Base-by-base conservation (phyloP, 2,797 vertebrate species). In the Phoebastria nigripes region DNA sequence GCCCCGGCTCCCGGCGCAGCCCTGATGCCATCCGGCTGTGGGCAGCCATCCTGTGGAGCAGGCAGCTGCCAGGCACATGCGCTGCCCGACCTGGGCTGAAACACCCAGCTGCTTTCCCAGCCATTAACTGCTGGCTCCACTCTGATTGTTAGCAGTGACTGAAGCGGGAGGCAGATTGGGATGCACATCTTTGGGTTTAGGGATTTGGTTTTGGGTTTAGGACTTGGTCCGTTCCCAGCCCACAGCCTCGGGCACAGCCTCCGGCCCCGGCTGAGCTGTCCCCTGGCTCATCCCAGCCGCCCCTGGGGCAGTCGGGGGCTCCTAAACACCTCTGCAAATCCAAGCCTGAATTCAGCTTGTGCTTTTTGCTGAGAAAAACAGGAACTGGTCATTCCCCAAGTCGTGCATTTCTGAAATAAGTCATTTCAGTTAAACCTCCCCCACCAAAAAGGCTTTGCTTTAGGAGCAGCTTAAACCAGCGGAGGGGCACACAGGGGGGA, bases 51-150 rank as follows among this genome's bases (percentile, higher is more conserved):
- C 41, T 2, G 0, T 4, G 3, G 29, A 51, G 37, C 25, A 26
- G n/a, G 31, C 55, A 46, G 28, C 58, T n/a, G 56, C 54, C 6
- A 1, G 35, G 31, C 31, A 18, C 4, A 6, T n/a, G 47, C 2
- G 2, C 72, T 87, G 87, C 44, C 31, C 3, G 2, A 52, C 29
- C 33, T 59, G 82, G 42, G 46, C 67, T 78, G 67, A 37, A 69
- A 14, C 37, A 10, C 17, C 44, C 29, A 22, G 78, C 74, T 63
- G 47, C 69, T 56, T 46, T 54, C 54, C 52, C 16, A 33, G 20
- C 44, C 22, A 1, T 12, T 21, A 35, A 6, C 41, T 3, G 2
- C 72, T 0, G 0, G 37, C 51, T 52, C 44, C 7, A 1, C 54
- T 82, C 67, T 19, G 46, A 29, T 59, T 3, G 4, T 41, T 12